A percentile compares a stretch with the other conserved stretches of the same genome.
Conservation (phyloP, 2,113 vertebrate genomes). For the Pelvicachromis taeniatus region DNA sequence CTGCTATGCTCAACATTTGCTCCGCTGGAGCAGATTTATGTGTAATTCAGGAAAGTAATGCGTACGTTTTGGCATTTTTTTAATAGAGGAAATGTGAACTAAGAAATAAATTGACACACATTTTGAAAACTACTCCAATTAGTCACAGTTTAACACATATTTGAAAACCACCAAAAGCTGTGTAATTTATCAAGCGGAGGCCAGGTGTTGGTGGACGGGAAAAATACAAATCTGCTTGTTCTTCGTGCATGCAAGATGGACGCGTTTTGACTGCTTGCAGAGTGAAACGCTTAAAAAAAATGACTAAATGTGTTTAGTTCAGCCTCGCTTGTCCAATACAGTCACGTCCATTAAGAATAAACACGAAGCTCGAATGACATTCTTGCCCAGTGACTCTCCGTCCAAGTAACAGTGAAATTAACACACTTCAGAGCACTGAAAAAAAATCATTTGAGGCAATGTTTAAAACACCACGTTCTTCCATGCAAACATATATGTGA, state of each 20-base stretch:
- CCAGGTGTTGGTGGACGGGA: background rate
- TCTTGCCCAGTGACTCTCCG: background rate
- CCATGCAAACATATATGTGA: background rate
- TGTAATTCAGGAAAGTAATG: background rate
- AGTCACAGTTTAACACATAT: background rate
- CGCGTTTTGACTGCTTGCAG: background rate
- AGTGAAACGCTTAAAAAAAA: background rate
- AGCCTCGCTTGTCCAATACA: background rate
- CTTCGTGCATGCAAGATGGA: background rate
- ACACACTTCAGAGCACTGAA: conserved; percentile 1
- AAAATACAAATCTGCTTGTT: background rate
- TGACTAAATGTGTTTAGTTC: background rate
- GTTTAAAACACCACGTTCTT: conserved; percentile 6
- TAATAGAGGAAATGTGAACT: background rate
- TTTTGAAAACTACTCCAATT: background rate
- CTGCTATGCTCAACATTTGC: background rate
- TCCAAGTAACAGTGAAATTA: background rate
- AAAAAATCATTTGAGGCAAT: conserved; percentile 27
- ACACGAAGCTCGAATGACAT: background rate
- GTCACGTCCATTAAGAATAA: background rate
- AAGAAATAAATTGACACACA: background rate
- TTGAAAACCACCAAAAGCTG: background rate
- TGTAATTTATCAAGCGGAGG: background rate
- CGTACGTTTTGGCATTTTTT: background rate
- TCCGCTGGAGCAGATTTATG: background rate